Conservation (phyloP, 2,113 vertebrate species). For the Hippopotamus amphibius region DNA sequence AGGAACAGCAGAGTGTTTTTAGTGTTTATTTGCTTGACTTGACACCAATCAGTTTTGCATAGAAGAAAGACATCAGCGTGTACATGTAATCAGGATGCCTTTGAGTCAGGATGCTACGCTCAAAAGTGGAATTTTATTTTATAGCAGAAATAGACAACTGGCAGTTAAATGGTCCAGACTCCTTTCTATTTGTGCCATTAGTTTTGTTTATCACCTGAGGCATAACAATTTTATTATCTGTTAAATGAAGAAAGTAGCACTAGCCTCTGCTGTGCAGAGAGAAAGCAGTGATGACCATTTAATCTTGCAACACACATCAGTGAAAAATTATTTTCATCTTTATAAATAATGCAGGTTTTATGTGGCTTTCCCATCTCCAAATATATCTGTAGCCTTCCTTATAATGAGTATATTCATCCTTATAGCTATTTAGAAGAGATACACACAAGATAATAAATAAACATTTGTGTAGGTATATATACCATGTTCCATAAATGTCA, state of each 20-base stretch:
- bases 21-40: conserved; percentile 56
- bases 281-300: conserved; percentile 13
- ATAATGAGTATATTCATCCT: conserved; percentile 28
- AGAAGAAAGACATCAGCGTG: not conserved
- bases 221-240: conserved; percentile 63
- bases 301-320: not conserved
- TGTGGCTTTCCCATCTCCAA: conserved; percentile 7
- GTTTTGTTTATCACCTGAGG: conserved; percentile 72
- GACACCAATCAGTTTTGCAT: not conserved
- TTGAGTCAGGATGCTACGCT: not conserved
- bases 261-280: not conserved
- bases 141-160: conserved; percentile 49
- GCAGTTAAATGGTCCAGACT: conserved; percentile 55
- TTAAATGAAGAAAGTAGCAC: conserved; percentile 34
- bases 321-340: conserved; percentile 35
- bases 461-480: not conserved
- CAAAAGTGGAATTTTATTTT: conserved; percentile 64
- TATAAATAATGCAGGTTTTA: conserved; percentile 43
- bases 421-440: conserved; percentile 48
- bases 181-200: conserved; percentile 52
- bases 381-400: not conserved
- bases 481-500: not conserved
- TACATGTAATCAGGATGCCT: not conserved
- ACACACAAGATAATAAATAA: not conserved
- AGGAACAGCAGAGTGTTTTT: not conserved